Percentiles rank a stretch among this genome's conserved stretches.
These are phyloP conservation scores for Coenonympha arcania DNA, from an alignment of 2,888 invertebrate genomes.

Conservation along the genomic window DNA sequence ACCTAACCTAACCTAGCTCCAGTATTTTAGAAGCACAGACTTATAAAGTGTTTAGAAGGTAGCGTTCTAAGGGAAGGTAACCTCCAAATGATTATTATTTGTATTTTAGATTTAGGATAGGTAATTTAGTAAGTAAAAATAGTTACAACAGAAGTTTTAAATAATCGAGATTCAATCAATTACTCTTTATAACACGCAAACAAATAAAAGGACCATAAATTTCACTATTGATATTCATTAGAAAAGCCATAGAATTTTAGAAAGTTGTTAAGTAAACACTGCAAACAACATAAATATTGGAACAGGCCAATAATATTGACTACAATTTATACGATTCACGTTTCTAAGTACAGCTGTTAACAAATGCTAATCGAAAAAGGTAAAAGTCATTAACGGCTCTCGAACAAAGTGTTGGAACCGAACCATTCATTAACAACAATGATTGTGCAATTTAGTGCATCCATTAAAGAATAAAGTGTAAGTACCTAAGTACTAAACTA, in stretches of 20 bases:
- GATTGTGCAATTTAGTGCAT: slow-evolving; percentile 10
- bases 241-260: neutral
- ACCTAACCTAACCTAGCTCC: too few species aligned
- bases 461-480: neutral
- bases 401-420: neutral
- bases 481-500: neutral
- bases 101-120: too few species aligned
- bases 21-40: too few species aligned
- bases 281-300: neutral
- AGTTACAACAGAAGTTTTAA: too few species aligned
- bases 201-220: too few species aligned
- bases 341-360: slow-evolving; percentile 9
- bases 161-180: too few species aligned
- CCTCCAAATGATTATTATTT: too few species aligned
- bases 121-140: too few species aligned
- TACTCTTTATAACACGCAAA: too few species aligned
- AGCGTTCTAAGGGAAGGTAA: too few species aligned
- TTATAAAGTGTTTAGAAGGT: too few species aligned
- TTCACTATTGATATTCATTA: too few species aligned
- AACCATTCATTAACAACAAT: slow-evolving; percentile 13
- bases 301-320: neutral
- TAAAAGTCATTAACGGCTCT: slow-evolving; percentile 11
- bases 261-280: neutral
- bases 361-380: slow-evolving; percentile 9
- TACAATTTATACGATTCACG: slow-evolving; percentile 8